Base-by-base conservation (phyloP, 2,888 invertebrate species). In the Lepidochitona cinerea region DNA sequence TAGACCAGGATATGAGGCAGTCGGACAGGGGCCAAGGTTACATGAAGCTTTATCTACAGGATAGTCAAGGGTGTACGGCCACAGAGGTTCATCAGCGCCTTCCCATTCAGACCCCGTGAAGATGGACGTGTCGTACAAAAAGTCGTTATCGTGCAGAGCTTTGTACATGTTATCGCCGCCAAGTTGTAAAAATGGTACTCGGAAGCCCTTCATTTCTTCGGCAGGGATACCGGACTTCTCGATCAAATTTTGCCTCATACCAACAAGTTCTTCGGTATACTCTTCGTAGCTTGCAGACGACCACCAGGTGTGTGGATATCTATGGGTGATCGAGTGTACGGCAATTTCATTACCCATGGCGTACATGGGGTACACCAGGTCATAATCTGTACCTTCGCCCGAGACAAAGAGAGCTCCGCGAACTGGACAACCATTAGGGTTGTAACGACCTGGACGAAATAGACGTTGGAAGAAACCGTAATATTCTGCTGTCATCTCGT, bases 341-440 rank as follows among this genome's bases (percentile, higher is more conserved):
- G 98, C 98, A 92, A 99, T 96, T 93, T 99, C 98, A 91, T 98
- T 97, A 88, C 98, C 98, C 89, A 95, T 94, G 81, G 97, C 93
- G 92, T 97, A 97, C 79, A 98, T 93, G 92, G 97, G 97, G 92
- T 98, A 97, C 78, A 98, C 98, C 93, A 97, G 96, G 92, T 97
- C 96, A 93, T 99, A 99, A 92, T 98, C 97, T 72, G 98, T 99
- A 97, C 98, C 98, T 92, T 98, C 98, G 91, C 98, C 98, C 70
- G 97, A 97, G 76, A 98, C 97, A 92, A 97, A 99, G 93, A 99
- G 0, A 97, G 96, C 7, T 95, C 96, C 71, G 97, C 96, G 87
- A 96, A 93, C 92, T 0, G 92, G 91, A 74, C 93, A 94, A 1
- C 92, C 92, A 86, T 95, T 94, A 0, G 93, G 93, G 89, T 95